A percentile compares a stretch with the other conserved stretches of the same genome.
phyloP scores from a whole-genome alignment of 2,113 vertebrate genomes.

The Nycticebus coucang region DNA sequence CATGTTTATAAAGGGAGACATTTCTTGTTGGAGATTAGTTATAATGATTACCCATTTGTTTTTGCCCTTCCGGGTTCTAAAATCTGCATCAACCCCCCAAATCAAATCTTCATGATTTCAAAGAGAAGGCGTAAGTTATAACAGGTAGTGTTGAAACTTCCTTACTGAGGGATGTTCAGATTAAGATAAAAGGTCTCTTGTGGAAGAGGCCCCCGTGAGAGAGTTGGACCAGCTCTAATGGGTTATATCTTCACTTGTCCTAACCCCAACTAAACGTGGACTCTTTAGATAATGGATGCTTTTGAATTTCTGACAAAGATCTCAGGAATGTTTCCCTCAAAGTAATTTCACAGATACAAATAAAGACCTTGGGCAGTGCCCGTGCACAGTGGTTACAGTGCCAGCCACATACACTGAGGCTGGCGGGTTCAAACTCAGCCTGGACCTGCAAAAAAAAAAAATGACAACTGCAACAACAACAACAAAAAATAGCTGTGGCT shows the following conservation, averaged over 20 bases:
- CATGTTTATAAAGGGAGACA: conserved; percentile 30
- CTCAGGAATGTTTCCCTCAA: not conserved
- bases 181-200: conserved; percentile 27
- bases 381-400: too few species aligned
- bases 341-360: conserved; percentile 18
- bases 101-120: not conserved
- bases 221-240: not conserved
- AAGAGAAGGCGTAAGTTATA: not conserved
- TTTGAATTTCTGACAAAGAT: not conserved
- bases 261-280: not conserved
- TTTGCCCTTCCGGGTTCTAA: not conserved
- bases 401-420: too few species aligned
- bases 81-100: conserved; percentile 9
- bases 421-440: too few species aligned
- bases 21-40: conserved; percentile 47
- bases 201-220: not conserved
- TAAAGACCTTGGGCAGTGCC: not conserved
- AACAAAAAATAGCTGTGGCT: too few species aligned
- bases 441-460: too few species aligned
- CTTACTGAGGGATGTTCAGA: conserved; percentile 46
- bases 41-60: not conserved
- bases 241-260: not conserved
- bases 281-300: not conserved
- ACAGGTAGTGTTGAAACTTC: not conserved
- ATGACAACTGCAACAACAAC: too few species aligned